Evolutionary conservation across 2,113 vertebrate species (phyloP).

Genomic region (Rattus norvegicus): DNA sequence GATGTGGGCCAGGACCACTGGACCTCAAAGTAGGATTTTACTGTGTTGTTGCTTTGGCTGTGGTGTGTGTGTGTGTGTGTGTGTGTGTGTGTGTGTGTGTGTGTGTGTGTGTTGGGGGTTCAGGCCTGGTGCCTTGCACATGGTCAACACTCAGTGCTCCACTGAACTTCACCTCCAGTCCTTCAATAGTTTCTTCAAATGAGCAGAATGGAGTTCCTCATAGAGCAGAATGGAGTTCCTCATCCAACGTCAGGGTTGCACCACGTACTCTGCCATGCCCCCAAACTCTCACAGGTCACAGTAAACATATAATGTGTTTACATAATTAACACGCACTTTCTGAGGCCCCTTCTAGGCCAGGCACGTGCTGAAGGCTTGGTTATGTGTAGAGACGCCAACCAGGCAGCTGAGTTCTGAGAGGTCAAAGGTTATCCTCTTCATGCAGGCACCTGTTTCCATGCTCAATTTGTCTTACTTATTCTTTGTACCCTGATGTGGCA

Average conservation of each 20-base stretch:
- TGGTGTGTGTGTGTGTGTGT: not conserved
- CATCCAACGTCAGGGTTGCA: rapidly evolving
- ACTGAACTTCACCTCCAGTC: not conserved
- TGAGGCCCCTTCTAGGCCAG: not conserved
- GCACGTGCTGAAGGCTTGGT: not conserved
- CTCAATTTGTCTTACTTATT: not conserved
- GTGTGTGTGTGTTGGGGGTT: not conserved
- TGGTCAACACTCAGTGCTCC: not conserved
- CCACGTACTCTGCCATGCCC: not conserved
- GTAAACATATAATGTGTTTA: not conserved
- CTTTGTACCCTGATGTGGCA: not conserved
- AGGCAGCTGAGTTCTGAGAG: not conserved
- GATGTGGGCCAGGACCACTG: not conserved
- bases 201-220: not conserved
- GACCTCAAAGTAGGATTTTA: not conserved
- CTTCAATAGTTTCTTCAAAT: not conserved
- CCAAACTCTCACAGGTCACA: not conserved
- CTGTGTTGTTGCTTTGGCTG: not conserved
- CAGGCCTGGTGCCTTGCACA: not conserved
- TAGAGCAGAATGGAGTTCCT: not conserved
- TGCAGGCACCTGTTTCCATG: not conserved
- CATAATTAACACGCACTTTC: not conserved
- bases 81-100: not conserved
- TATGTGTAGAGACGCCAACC: not conserved
- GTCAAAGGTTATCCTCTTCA: not conserved